Percentiles rank a stretch among this genome's conserved stretches.
These are phyloP conservation scores for Lathronympha strigana DNA, from an alignment of 2,888 invertebrate genomes.

Conservation along the genomic window DNA sequence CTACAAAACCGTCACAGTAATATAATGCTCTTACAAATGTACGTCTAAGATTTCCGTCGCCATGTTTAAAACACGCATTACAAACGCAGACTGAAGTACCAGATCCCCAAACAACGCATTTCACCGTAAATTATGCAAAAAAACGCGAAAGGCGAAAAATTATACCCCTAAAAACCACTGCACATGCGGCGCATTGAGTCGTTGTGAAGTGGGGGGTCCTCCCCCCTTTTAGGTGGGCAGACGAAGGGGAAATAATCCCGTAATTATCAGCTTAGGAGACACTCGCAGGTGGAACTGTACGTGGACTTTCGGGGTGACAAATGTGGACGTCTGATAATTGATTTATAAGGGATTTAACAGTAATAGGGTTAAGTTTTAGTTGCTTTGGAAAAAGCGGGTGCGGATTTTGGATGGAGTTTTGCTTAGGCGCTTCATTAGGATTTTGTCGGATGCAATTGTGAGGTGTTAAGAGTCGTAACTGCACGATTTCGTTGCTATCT, in stretches of 20 bases:
- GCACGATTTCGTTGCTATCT: too few species aligned
- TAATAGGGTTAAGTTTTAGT: slow-evolving; percentile 52
- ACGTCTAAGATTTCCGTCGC: not conserved
- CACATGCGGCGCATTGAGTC: slow-evolving; percentile 76
- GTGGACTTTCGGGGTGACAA: slow-evolving; percentile 62
- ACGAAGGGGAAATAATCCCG: slow-evolving; percentile 72
- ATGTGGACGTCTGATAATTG: slow-evolving; percentile 62
- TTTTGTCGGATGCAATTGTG: not conserved
- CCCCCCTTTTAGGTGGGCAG: slow-evolving; percentile 48
- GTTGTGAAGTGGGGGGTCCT: slow-evolving; percentile 64
- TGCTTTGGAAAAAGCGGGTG: slow-evolving; percentile 29
- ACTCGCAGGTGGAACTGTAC: slow-evolving; percentile 74
- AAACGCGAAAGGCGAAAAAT: slow-evolving; percentile 73
- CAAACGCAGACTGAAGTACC: slow-evolving; percentile 19
- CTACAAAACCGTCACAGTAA: not conserved
- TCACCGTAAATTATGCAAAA: slow-evolving; percentile 69
- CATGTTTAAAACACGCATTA: slow-evolving; percentile 24
- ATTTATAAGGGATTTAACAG: slow-evolving; percentile 61
- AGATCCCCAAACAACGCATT: slow-evolving; percentile 50
- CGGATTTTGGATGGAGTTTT: not conserved
- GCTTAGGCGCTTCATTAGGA: not conserved
- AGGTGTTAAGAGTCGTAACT: too few species aligned
- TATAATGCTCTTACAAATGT: not conserved
- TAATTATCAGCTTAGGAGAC: slow-evolving; percentile 83
- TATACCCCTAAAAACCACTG: slow-evolving; percentile 78